These are phyloP conservation scores for Cephalopholis sonnerati DNA, from an alignment of 2,113 vertebrate species.

Conservation along the genomic window DNA sequence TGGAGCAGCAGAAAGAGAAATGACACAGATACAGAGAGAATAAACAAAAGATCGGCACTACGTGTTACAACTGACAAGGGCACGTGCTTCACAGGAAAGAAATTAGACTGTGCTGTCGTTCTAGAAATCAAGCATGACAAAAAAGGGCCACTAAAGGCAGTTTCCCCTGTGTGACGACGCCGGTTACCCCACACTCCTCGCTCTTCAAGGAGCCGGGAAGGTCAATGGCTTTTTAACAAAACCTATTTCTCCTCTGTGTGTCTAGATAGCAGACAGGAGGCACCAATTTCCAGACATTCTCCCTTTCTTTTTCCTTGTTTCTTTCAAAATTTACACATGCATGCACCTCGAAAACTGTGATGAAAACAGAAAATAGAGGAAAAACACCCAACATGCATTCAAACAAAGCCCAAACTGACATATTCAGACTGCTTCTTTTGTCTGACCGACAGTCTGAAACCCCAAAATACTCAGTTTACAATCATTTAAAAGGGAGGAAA, in stretches of 20 bases:
- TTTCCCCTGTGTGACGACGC: conserved; percentile 15
- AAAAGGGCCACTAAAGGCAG: conserved; percentile 4
- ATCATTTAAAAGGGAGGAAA: neutral
- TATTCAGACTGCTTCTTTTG: too few species aligned
- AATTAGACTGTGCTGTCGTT: conserved; percentile 1
- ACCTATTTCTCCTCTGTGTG: conserved; percentile 26
- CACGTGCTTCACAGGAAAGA: neutral
- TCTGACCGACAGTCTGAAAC: neutral
- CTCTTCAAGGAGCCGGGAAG: conserved; percentile 38
- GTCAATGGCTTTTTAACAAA: conserved; percentile 49
- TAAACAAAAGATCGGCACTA: neutral
- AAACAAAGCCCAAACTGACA: neutral
- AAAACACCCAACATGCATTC: too few species aligned
- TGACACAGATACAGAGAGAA: neutral
- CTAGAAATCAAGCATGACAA: conserved; percentile 4
- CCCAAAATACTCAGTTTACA: neutral
- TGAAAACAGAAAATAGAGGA: neutral
- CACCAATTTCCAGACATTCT: conserved; percentile 18
- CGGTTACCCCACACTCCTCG: neutral
- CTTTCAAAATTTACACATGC: neutral
- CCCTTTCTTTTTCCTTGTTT: neutral
- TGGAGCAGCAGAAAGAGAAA: neutral
- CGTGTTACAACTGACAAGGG: neutral
- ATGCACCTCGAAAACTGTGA: neutral
- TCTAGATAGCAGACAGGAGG: neutral